phyloP scores from a whole-genome alignment of 2,797 vertebrate species.

The Dicrostonyx torquatus region DNA sequence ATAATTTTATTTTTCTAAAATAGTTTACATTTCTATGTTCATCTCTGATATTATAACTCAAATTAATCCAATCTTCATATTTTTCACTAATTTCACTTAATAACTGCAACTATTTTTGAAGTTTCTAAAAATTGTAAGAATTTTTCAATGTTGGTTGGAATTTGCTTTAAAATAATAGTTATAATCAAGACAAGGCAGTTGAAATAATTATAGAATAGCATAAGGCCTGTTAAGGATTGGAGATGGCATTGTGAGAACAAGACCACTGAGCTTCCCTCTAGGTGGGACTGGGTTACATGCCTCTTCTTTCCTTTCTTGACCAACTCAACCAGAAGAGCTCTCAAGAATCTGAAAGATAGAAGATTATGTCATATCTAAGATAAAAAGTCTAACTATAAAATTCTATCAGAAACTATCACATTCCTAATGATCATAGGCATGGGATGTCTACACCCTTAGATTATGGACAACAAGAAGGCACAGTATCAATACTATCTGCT shows the following conservation, averaged over 20 bases:
- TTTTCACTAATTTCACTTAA: not conserved
- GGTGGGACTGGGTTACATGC: not conserved
- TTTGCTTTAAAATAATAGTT: not conserved
- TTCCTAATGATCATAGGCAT: not conserved
- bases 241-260: not conserved
- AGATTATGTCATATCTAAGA: not conserved
- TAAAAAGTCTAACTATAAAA: constrained; percentile 28
- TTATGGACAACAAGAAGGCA: not conserved
- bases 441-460: not conserved
- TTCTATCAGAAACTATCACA: not conserved
- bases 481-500: not conserved
- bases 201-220: not conserved
- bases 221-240: not conserved
- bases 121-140: constrained; percentile 11
- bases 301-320: not conserved
- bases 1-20: constrained; percentile 30
- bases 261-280: not conserved
- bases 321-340: not conserved
- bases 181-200: not conserved
- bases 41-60: not conserved
- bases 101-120: not conserved
- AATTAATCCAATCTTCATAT: not conserved
- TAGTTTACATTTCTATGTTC: constrained; percentile 25
- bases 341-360: not conserved
- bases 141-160: not conserved